Evolutionary conservation across 1,140 invertebrate species (phyloP).

Genomic region (Gryllus bimaculatus): DNA sequence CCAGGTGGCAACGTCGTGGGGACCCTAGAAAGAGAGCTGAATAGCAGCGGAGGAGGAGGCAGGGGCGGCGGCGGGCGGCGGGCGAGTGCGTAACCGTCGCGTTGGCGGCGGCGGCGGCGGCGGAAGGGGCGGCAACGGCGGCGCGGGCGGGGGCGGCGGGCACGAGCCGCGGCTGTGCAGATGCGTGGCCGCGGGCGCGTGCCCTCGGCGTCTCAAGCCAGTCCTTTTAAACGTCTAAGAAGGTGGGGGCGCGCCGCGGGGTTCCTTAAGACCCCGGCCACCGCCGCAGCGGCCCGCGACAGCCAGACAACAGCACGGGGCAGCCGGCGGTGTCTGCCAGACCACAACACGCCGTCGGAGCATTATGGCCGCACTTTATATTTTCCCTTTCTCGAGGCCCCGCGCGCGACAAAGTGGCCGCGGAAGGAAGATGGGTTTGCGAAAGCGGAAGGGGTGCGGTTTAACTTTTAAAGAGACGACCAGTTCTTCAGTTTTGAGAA

Average conservation of each 20-base stretch:
- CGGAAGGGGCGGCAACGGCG: background rate
- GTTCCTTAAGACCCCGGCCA: background rate
- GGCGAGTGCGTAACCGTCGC: too few relatives aligned
- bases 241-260: background rate
- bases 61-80: too few relatives aligned
- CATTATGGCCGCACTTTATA: background rate
- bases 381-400: background rate
- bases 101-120: too few relatives aligned
- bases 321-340: background rate
- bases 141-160: too few relatives aligned
- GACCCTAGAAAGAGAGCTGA: too few relatives aligned
- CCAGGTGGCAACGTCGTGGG: background rate
- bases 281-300: background rate
- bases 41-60: too few relatives aligned
- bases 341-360: background rate
- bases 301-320: background rate
- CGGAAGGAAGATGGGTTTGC: background rate
- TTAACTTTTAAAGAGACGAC: background rate
- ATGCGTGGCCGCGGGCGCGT: background rate
- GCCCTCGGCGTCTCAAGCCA: background rate
- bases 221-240: background rate
- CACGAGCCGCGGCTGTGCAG: background rate
- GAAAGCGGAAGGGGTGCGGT: background rate
- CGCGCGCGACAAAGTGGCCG: background rate
- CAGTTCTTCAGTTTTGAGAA: background rate